These are phyloP conservation scores for Autographa pulchrina DNA, from an alignment of 2,888 invertebrate species.

Conservation along the genomic window DNA sequence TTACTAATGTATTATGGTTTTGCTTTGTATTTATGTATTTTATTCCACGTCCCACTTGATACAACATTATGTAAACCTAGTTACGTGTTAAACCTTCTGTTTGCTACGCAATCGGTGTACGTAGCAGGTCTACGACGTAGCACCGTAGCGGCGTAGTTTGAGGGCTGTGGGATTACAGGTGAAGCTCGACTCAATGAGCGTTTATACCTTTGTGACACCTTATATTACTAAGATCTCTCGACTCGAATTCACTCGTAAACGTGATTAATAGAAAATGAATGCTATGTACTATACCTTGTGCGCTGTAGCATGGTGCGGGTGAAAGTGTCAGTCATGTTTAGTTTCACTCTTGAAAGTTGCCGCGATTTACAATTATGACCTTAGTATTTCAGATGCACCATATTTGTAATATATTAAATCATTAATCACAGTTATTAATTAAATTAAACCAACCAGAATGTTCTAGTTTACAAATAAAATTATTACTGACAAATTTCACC, in stretches of 20 bases:
- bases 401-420: too few relatives aligned
- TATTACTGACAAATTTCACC: too few relatives aligned
- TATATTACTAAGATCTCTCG: slow-evolving; percentile 23
- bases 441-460: too few relatives aligned
- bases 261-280: neutral
- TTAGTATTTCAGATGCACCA: too few relatives aligned
- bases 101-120: slow-evolving; percentile 30
- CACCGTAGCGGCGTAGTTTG: slow-evolving; percentile 44
- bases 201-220: slow-evolving; percentile 49
- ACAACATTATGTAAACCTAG: neutral
- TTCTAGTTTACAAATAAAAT: too few relatives aligned
- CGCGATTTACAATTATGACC: too few relatives aligned
- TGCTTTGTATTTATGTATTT: neutral
- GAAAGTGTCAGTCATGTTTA: too few relatives aligned
- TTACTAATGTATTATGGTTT: neutral
- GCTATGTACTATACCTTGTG: too few relatives aligned
- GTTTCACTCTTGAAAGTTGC: too few relatives aligned
- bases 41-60: neutral
- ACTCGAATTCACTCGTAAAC: slow-evolving; percentile 9
- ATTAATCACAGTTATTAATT: too few relatives aligned
- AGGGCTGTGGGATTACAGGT: slow-evolving; percentile 42
- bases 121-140: slow-evolving; percentile 52
- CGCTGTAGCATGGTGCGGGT: too few relatives aligned
- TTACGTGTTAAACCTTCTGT: neutral
- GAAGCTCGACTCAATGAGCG: slow-evolving; percentile 47